Evolutionary conservation across 2,888 invertebrate genomes (phyloP), one percentile per base, ranked within the genome.

Genomic region (Orthosia incerta): DNA sequence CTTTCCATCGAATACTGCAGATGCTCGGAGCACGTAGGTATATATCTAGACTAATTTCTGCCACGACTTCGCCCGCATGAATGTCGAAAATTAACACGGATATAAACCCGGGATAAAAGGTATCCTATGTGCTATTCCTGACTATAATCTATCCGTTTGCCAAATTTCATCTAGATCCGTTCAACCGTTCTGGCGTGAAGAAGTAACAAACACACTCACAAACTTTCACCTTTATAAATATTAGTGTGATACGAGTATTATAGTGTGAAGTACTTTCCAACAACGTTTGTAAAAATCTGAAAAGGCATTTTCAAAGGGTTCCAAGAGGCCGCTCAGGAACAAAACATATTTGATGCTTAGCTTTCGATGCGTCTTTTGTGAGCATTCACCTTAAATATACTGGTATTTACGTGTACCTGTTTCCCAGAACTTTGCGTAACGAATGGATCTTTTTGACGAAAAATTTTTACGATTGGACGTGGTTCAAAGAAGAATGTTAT

Each of bases 1-100:
- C 62, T 75, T 82, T 76, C 78, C 59, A 72, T 79, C 80, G 80
- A 74, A 78, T 46, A 72, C 59, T 79, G 82, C 81, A 80, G 79
- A 79, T 83, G 78, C 55, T 71, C 59, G 23, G 60, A 51, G 55
- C 13, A 20, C 11, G 15, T 51, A 66, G 26, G 9, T 16, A 16
- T 23, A 16, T 46, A 20, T 48, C 18, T 59, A 55, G 23, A 31
- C 31, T 5, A 7, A 0, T 5, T 31, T 31, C 31, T 7, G 31
- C 31, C 31, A 31, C 31, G 0, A 31, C 31, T 7, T 31, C 31
- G 31, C 31, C 5, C 7, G 31, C 7, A 7, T 31, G 31, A 31
- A 31, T 2, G 5, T 31, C 31, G 31, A 31, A 31, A 31, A 31
- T 31, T 31, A 7, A 31, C 31, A 31, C 5, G 31, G 5, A 31